Base-by-base conservation (phyloP, 1,140 invertebrate genomes). In the Drosophila orena region DNA sequence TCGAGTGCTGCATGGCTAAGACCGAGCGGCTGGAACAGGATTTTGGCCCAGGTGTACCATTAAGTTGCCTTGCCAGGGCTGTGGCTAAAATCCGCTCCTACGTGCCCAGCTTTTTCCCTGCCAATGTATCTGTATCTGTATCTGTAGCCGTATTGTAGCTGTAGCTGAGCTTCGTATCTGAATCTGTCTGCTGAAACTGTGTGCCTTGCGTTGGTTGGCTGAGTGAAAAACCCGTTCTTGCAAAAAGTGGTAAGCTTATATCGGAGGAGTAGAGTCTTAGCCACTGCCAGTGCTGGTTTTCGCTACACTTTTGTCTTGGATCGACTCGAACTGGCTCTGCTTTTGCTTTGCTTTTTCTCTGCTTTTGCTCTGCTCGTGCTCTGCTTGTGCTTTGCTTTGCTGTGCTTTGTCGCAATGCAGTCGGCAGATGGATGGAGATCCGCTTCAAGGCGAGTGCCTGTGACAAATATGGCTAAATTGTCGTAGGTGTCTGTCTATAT, bases 381-480 rank as follows among this genome's bases (percentile, higher is more conserved):
- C 40, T 38, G 35, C 52, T 54, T 40, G 1, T 40, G 38, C 34
- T 27, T 54, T 38, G 35, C 52, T 38, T 40, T 38, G 20, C 12
- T 24, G 40, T 40, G 46, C 47, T 59, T 71, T 43, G 20, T 72
- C 44, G 76, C 60, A 66, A 62, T 71, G 72, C 77, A 81, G 57
- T 56, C 62, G 69, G 42, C 53, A 38, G 37, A 38, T 38, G 37
- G 37, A 38, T 14, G 37, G 37, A 38, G 60, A 47, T 60, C 57
- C 54, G 59, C 58, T 69, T 57, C 81, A 86, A 86, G 81, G 79
- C 79, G 44, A 86, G 24, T 38, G 46, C 43, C 62, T 72, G 79
- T 72, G 79, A 81, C 83, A 81, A 86, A 86, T 86, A 86, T 88
- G 79, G 81, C 79, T 54, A 88, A 75, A 79, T 62, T 76, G 61